Evolutionary conservation across 2,113 vertebrate species (phyloP).

Genomic region (Gavia stellata): DNA sequence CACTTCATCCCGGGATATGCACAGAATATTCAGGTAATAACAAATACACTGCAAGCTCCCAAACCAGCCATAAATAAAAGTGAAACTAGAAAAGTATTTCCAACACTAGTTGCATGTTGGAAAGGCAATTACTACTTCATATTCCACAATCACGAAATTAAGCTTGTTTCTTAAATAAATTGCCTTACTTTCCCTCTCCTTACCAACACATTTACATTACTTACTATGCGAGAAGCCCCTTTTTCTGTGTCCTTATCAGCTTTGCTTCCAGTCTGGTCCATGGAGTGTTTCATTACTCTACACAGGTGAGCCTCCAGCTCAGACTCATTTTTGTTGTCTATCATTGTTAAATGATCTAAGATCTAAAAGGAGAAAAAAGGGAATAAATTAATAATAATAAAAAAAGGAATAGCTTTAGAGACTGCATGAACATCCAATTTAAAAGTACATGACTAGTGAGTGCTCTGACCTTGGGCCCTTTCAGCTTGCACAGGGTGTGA

Average conservation of each 20-base stretch:
- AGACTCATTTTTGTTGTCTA: conserved; percentile 96
- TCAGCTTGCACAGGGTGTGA: conserved; percentile 92
- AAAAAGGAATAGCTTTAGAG: not conserved
- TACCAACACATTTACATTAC: not conserved
- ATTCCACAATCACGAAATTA: not conserved
- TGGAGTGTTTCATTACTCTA: conserved; percentile 87
- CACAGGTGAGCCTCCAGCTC: conserved; percentile 92
- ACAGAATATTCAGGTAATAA: not conserved
- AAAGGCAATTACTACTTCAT: not conserved
- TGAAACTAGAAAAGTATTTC: not conserved
- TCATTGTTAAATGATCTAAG: conserved; percentile 95
- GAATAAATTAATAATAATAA: not conserved
- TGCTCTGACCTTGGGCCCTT: conserved; percentile 86
- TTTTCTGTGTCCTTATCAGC: conserved; percentile 91
- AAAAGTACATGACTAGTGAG: not conserved
- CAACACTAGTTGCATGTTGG: not conserved
- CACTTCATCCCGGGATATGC: not conserved
- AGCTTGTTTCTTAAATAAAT: not conserved
- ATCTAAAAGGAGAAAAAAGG: conserved; percentile 72
- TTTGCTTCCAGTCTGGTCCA: conserved; percentile 84
- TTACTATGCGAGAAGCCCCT: conserved; percentile 79
- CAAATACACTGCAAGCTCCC: not conserved
- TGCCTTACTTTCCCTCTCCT: not conserved
- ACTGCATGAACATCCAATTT: not conserved
- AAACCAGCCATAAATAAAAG: not conserved